Base-by-base conservation (phyloP, 2,888 invertebrate genomes). In the Phalera bucephala region DNA sequence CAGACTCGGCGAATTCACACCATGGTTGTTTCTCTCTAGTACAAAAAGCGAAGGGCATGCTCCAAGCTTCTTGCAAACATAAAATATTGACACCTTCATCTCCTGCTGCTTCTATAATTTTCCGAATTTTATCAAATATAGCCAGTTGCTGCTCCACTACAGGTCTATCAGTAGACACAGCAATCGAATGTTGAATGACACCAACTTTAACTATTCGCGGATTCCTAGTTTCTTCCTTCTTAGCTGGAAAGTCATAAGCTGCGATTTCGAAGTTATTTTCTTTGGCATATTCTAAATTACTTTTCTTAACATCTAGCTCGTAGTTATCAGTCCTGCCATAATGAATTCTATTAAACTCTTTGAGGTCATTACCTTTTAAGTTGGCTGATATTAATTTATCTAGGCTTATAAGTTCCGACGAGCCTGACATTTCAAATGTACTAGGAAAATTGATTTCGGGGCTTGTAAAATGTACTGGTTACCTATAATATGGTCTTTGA, bases 31-130 rank as follows among this genome's bases (percentile, higher is more conserved):
- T 98, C 81, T 98, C 98, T 40, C 99, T 92, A 0, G 99, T 99
- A 75, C 99, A 99, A 86, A 99, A 99, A 0, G 96, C 97, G 89
- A 99, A 99, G 0, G 99, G 99, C 99, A 99, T 99, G 28, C 94
- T 94, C 99, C 99, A 99, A 1, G 98, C 96, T 88, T 99, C 99
- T 85, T 99, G 99, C 42, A 99, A 92, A 70, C 99, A 98, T 32
- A 99, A 71, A 13, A 99, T 89, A 74, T 99, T 99, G 20, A 97
- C 97, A 1, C 93, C 93, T 61, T 93, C 94, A 15, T 76, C 71
- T 0, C 94, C 95, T 1, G 99, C 99, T 6, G 93, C 91, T 35
- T 93, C 91, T 14, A 97, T 92, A n/a, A 97, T 94, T 31, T 90
- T 89, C 25, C 85, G 81, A 8, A 98, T 93, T 74, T 97, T 93